These are phyloP conservation scores for Parambassis ranga DNA, from an alignment of 2,797 vertebrate species.

Conservation along the genomic window DNA sequence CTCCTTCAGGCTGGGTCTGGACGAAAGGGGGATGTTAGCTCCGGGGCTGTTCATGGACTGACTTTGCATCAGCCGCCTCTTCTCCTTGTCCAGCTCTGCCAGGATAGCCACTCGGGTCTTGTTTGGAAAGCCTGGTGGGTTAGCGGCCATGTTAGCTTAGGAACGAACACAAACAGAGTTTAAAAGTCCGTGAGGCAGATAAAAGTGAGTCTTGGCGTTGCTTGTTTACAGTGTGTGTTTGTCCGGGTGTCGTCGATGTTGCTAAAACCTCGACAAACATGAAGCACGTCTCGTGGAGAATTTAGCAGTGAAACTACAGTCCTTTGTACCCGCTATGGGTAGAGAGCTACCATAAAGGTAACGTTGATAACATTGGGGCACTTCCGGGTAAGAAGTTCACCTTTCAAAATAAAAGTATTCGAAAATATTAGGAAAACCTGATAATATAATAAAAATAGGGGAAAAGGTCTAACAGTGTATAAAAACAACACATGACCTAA, in stretches of 20 bases:
- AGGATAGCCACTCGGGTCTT: constrained; percentile 96
- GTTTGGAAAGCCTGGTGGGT: constrained; percentile 85
- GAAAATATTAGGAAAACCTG: too few species aligned
- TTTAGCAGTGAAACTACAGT: background rate
- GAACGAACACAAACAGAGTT: background rate
- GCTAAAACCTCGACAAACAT: background rate
- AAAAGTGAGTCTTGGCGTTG: too few species aligned
- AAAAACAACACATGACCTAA: too few species aligned
- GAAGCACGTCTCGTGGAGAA: fast-evolving
- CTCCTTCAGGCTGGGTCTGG: constrained; percentile 86
- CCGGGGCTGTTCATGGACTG: constrained; percentile 91
- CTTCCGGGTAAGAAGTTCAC: background rate
- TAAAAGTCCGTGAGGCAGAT: background rate
- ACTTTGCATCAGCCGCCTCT: constrained; percentile 93
- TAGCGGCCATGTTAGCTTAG: constrained; percentile 50
- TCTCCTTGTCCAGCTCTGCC: constrained; percentile 96
- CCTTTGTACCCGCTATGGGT: too few species aligned
- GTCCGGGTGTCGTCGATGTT: background rate
- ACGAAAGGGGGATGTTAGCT: constrained; percentile 88
- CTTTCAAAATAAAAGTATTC: constrained; percentile 11
- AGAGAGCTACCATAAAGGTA: too few species aligned
- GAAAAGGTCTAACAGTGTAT: too few species aligned
- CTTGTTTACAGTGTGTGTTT: background rate
- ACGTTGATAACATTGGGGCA: background rate
- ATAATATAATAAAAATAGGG: too few species aligned